phyloP scores from a whole-genome alignment of 1,140 invertebrate genomes.

The Trichonephila inaurata region DNA sequence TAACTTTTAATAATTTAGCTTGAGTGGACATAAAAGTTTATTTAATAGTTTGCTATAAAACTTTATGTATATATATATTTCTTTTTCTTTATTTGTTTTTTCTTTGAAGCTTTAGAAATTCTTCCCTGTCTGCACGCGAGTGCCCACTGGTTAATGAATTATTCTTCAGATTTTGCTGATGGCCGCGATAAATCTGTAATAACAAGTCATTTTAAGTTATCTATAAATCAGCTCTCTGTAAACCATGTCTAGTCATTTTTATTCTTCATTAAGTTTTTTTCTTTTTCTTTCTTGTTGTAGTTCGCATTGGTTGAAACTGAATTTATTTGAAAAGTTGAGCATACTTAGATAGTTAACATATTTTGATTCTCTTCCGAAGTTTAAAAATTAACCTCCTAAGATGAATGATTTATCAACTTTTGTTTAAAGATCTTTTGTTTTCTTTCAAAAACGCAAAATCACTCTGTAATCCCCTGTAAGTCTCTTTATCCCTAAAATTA shows the following conservation, averaged over 20 bases:
- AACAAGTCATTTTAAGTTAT: background rate
- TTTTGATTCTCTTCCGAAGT: background rate
- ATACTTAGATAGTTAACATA: background rate
- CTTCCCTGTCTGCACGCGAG: background rate
- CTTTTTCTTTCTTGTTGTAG: background rate
- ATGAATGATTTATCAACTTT: background rate
- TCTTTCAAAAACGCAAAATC: background rate
- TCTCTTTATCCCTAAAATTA: background rate
- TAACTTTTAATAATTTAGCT: background rate
- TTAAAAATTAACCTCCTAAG: background rate
- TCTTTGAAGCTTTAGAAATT: background rate
- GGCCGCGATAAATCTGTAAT: background rate
- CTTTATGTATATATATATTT: background rate
- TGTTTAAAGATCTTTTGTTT: background rate
- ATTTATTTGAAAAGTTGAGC: background rate
- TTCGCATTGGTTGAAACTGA: no score
- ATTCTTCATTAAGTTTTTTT: background rate
- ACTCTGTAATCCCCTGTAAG: background rate
- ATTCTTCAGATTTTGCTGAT: background rate
- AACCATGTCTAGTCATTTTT: background rate
- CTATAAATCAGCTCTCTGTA: background rate
- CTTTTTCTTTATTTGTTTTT: background rate
- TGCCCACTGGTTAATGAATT: background rate
- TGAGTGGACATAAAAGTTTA: conserved; percentile 4
- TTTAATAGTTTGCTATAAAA: background rate